Evolutionary conservation across 2,797 vertebrate genomes (phyloP).

Genomic region (Morelia viridis): DNA sequence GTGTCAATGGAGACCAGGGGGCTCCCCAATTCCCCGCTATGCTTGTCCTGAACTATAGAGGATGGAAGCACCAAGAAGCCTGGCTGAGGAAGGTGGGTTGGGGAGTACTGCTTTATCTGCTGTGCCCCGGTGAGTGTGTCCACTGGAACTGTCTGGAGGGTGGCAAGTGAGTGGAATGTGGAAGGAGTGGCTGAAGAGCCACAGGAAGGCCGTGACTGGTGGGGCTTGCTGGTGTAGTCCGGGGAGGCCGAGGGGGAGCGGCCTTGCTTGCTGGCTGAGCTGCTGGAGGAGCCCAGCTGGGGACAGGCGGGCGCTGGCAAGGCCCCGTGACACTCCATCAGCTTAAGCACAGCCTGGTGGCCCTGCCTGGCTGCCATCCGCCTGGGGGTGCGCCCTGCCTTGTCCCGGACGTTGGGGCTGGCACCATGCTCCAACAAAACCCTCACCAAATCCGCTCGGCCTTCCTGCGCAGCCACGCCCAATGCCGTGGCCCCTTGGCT

Average conservation of each 20-base stretch:
- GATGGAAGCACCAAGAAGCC: conserved; percentile 23
- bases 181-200: conserved; percentile 63
- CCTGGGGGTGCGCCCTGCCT: conserved; percentile 77
- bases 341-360: conserved; percentile 72
- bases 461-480: conserved; percentile 81
- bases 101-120: conserved; percentile 81
- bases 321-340: conserved; percentile 77
- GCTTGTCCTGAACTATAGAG: neutral
- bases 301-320: conserved; percentile 43
- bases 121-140: conserved; percentile 81
- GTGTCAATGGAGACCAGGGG: conserved; percentile 70
- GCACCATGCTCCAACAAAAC: conserved; percentile 78
- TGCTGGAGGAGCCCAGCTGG: neutral
- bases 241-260: conserved; percentile 70
- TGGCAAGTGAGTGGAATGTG: conserved; percentile 79
- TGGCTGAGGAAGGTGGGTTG: conserved; percentile 74
- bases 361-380: conserved; percentile 78
- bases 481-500: conserved; percentile 80
- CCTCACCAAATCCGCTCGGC: conserved; percentile 73
- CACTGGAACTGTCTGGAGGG: conserved; percentile 77
- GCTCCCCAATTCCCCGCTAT: neutral
- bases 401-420: conserved; percentile 75
- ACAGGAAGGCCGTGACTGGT: conserved; percentile 4
- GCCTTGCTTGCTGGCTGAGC: conserved; percentile 62
- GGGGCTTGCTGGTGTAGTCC: conserved; percentile 80